A percentile compares a stretch with the other conserved stretches of the same genome.
Conservation (phyloP, 2,888 invertebrate genomes). For the Hypomecis punctinalis region DNA sequence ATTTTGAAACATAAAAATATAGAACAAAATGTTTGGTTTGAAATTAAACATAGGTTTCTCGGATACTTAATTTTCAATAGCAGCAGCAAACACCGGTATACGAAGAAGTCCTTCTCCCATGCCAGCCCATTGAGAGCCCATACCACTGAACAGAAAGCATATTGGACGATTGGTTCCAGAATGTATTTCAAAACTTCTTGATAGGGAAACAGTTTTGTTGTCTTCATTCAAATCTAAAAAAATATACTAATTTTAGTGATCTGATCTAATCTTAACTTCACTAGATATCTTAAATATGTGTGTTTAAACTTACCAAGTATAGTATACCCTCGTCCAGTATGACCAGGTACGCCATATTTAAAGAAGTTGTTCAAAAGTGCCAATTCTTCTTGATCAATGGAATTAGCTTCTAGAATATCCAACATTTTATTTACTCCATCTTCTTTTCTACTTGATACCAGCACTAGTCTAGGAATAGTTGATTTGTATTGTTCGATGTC, state of each 20-base stretch:
- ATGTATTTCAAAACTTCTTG: slow-evolving; percentile 47
- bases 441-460: slow-evolving; percentile 83
- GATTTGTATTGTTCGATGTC: slow-evolving; percentile 52
- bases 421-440: slow-evolving; percentile 64
- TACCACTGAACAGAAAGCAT: slow-evolving; percentile 88
- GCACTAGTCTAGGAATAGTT: slow-evolving; percentile 74
- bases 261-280: too few species aligned
- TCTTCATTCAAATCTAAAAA: slow-evolving; percentile 51
- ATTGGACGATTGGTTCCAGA: slow-evolving; percentile 68
- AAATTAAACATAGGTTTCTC: too few species aligned
- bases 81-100: slow-evolving; percentile 83
- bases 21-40: too few species aligned
- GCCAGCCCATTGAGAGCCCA: slow-evolving; percentile 88
- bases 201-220: slow-evolving; percentile 49
- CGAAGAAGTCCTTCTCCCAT: slow-evolving; percentile 86
- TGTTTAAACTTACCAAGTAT: slow-evolving; percentile 60
- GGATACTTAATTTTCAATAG: slow-evolving; percentile 67
- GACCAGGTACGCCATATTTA: slow-evolving; percentile 75
- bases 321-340: slow-evolving; percentile 87
- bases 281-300: too few species aligned
- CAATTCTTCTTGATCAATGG: slow-evolving; percentile 76
- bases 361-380: slow-evolving; percentile 78
- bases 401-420: slow-evolving; percentile 50
- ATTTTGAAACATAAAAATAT: too few species aligned
- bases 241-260: not conserved